A percentile compares a stretch with the other conserved stretches of the same genome.
phyloP scores from a whole-genome alignment of 2,113 vertebrate genomes.

The Anthoscopus minutus region DNA sequence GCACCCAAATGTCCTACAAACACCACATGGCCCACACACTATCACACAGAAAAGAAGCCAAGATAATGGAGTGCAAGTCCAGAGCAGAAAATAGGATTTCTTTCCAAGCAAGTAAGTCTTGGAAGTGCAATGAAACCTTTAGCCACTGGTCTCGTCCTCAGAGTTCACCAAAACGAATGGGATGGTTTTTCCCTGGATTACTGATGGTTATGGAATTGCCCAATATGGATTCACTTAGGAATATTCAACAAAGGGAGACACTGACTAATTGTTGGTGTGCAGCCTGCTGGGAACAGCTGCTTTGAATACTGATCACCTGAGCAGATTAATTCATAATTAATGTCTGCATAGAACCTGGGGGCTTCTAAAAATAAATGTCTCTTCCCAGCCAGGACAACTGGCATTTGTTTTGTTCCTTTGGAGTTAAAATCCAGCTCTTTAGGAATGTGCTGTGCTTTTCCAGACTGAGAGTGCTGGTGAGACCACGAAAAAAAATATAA shows the following conservation, averaged over 20 bases:
- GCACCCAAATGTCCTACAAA: background rate
- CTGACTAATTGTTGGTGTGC: background rate
- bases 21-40: background rate
- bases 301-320: background rate
- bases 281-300: background rate
- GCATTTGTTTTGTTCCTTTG: background rate
- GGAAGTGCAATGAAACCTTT: background rate
- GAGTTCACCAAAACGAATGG: background rate
- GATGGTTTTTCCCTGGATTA: background rate
- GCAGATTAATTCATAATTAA: background rate
- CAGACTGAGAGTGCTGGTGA: background rate
- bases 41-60: background rate
- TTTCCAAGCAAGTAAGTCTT: background rate
- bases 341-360: background rate
- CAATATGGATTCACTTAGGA: background rate
- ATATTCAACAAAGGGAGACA: background rate
- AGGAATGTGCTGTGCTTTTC: background rate
- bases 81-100: background rate
- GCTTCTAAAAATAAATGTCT: background rate
- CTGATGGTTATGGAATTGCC: background rate
- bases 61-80: background rate
- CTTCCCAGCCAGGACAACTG: background rate
- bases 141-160: accelerated
- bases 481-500: accelerated
- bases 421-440: background rate